Evolutionary conservation across 2,888 invertebrate genomes (phyloP), one percentile per base, ranked within the genome.

Genomic region (Baccha elongata): DNA sequence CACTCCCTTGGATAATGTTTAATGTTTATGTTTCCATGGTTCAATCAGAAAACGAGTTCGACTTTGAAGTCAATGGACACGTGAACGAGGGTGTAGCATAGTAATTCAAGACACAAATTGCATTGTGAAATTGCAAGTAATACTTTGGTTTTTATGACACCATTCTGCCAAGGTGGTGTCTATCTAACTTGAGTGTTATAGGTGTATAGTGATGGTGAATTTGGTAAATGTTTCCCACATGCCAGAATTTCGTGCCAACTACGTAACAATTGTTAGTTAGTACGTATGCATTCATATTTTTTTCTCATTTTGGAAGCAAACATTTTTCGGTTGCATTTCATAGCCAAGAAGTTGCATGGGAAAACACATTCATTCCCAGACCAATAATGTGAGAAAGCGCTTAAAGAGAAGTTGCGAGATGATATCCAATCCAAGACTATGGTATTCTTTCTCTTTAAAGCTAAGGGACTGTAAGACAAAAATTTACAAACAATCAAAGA

Each of bases 261-360:
- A 64, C 62, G 37, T 68, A 68, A 62, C 35, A 37, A 13, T 44
- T 62, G 62, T 53, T n/a, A n/a, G n/a, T n/a, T n/a, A n/a, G n/a
- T n/a, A n/a, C n/a, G n/a, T n/a, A 15, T 29, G 26, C 13, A 2
- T 50, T 15, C 26, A 50, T 52, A 17, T 35, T 40, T 48, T 48
- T 40, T 0, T 32, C 3, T 29, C 29, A 0, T 17, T 50, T 35
- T 19, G n/a, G 21, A 11, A 58, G 10, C 58, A 42, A 29, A 42
- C 11, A 48, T 40, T 60, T 73, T 75, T 75, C 46, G 75, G 71
- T 64, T 81, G 52, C 58, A 81, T 80, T 74, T 80, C 74, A 74
- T 74, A 80, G 75, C 21, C 21, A 65, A 65, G n/a, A n/a, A n/a
- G n/a, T 65, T 75, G 64, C 75, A 81, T 81, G 80, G 58, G 64